Percentiles rank a stretch among this genome's conserved stretches.
These are phyloP conservation scores for Novumbra hubbsi DNA, from an alignment of 2,797 vertebrate genomes.

Conservation along the genomic window DNA sequence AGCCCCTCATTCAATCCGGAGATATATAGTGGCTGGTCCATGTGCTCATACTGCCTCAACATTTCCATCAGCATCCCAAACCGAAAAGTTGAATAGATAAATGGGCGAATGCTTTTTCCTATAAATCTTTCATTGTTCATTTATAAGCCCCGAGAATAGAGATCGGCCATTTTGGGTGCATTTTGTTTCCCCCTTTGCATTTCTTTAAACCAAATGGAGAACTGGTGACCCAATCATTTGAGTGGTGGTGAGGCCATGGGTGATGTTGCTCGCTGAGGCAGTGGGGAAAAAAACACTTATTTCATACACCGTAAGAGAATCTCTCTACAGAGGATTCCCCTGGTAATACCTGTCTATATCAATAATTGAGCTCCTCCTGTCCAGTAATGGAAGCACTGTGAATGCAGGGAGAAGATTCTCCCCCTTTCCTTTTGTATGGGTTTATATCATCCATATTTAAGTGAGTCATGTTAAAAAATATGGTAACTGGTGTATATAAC, in stretches of 20 bases:
- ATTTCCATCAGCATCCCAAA: constrained; percentile 42
- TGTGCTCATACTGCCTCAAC: constrained; percentile 22
- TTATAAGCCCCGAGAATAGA: constrained; percentile 66
- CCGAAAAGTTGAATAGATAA: constrained; percentile 58
- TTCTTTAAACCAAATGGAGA: constrained; percentile 12
- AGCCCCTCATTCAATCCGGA: constrained; percentile 9
- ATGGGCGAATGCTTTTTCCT: constrained; percentile 39
- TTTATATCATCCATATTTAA: constrained; percentile 70
- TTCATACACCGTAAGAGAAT: constrained; percentile 23
- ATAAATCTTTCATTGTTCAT: constrained; percentile 73
- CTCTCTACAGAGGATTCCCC: constrained; percentile 37
- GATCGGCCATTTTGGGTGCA: constrained; percentile 25
- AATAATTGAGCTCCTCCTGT: constrained; percentile 72
- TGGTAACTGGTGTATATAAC: constrained; percentile 39
- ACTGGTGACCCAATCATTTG: not conserved
- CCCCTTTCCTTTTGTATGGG: constrained; percentile 55
- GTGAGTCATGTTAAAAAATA: constrained; percentile 38
- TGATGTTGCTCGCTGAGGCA: not conserved
- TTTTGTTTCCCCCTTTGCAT: constrained; percentile 16
- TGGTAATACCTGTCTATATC: constrained; percentile 60
- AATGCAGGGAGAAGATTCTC: constrained; percentile 32
- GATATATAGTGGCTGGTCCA: constrained; percentile 30
- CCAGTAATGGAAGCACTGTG: constrained; percentile 50
- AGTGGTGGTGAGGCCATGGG: not conserved
- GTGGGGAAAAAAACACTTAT: not conserved